These are phyloP conservation scores for Festucalex cinctus DNA, from an alignment of 2,113 vertebrate species.

Conservation along the genomic window DNA sequence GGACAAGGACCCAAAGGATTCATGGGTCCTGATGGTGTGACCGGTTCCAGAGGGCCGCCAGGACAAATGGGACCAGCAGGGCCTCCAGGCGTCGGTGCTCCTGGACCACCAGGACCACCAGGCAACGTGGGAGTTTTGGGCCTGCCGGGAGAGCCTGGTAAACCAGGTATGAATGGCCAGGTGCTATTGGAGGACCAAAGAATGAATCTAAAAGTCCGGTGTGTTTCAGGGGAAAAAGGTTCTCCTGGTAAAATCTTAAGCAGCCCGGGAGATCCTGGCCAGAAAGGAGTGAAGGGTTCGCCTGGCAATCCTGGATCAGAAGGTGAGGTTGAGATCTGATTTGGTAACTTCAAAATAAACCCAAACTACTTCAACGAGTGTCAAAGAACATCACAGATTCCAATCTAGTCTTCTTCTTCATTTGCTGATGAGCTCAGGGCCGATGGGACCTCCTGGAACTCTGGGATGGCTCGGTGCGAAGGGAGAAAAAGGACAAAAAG, in stretches of 20 bases:
- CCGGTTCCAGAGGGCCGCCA: slow-evolving; percentile 43
- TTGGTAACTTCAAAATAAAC: background rate
- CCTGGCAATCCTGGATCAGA: slow-evolving; percentile 50
- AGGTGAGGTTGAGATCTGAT: slow-evolving; percentile 44
- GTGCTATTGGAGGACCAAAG: background rate
- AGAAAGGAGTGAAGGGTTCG: slow-evolving; percentile 58
- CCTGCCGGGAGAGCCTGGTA: slow-evolving; percentile 54
- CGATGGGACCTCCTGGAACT: slow-evolving; percentile 39
- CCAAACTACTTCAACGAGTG: background rate
- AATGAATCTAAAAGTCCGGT: background rate
- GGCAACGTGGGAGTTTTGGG: slow-evolving; percentile 60
- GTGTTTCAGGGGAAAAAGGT: slow-evolving; percentile 65
- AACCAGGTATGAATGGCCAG: slow-evolving; percentile 47
- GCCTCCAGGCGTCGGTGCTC: slow-evolving; percentile 42
- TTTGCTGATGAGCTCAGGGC: slow-evolving; percentile 46
- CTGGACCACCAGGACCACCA: slow-evolving; percentile 55
- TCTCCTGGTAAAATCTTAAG: slow-evolving; percentile 27
- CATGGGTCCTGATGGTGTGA: slow-evolving; percentile 26
- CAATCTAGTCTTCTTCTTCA: background rate
- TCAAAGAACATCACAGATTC: background rate
- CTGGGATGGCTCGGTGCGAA: slow-evolving; percentile 50
- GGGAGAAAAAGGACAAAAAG: slow-evolving; percentile 59
- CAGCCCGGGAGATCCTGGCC: slow-evolving; percentile 59
- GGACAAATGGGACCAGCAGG: slow-evolving; percentile 63
- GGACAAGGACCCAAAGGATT: slow-evolving; percentile 60